Percentiles rank a stretch among this genome's conserved stretches.
Conservation (phyloP, 2,888 invertebrate genomes). For the Eueremaeus valkanovi region DNA sequence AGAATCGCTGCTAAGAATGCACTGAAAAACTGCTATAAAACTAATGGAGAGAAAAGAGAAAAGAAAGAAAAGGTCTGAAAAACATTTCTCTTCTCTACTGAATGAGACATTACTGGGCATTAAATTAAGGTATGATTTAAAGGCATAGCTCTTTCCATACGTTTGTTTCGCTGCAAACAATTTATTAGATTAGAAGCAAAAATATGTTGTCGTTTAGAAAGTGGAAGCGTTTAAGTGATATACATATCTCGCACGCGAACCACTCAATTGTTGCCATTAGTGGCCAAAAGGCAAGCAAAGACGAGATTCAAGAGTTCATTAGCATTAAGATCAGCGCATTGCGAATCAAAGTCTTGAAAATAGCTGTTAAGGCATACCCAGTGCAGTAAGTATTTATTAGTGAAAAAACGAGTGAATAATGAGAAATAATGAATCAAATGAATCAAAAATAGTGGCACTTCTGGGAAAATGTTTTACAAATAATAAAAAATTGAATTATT, state of each 20-base stretch:
- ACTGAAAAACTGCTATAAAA: neutral
- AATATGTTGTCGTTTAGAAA: neutral
- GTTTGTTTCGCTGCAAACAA: neutral
- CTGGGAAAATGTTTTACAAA: neutral
- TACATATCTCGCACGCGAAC: neutral
- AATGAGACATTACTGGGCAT: neutral
- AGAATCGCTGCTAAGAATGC: neutral
- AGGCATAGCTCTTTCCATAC: neutral
- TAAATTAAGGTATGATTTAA: neutral
- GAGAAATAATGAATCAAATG: slow-evolving; percentile 29
- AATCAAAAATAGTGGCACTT: neutral
- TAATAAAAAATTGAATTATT: slow-evolving; percentile 7
- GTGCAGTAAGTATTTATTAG: slow-evolving; percentile 30
- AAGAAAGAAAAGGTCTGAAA: neutral
- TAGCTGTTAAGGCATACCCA: neutral
- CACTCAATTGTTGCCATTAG: neutral
- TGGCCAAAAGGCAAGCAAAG: neutral
- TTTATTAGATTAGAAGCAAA: too few relatives aligned
- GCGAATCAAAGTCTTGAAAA: neutral
- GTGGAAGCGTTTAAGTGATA: neutral
- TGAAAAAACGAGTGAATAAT: neutral
- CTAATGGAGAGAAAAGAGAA: neutral
- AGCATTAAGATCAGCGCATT: too few relatives aligned
- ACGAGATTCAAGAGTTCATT: slow-evolving; percentile 5
- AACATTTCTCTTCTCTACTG: neutral